phyloP scores from a whole-genome alignment of 1,140 invertebrate genomes.

The Tenebrio molitor region DNA sequence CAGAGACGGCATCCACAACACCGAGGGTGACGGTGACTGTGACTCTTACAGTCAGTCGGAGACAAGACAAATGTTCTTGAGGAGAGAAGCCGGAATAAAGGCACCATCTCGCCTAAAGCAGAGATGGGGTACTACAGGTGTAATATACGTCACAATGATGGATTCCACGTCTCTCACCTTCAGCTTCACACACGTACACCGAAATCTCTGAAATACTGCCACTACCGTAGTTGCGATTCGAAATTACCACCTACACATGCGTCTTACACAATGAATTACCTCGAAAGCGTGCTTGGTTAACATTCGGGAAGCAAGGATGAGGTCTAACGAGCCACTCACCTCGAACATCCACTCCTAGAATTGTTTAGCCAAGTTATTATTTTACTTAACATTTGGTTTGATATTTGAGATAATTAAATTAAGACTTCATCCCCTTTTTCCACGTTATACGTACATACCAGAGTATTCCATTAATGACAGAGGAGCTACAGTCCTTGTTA shows the following conservation, averaged over 20 bases:
- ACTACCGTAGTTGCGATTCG: not conserved
- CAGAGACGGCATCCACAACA: slow-evolving; percentile 7
- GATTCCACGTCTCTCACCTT: slow-evolving; percentile 35
- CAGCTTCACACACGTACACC: slow-evolving; percentile 17
- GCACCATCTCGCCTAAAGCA: slow-evolving; percentile 5
- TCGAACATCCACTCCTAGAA: too few relatives aligned
- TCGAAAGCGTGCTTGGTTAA: not conserved
- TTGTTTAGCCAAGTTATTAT: too few relatives aligned
- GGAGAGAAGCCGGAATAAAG: slow-evolving; percentile 18
- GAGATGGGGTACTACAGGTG: slow-evolving; percentile 31
- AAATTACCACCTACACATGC: slow-evolving; percentile 16
- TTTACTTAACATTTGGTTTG: too few relatives aligned
- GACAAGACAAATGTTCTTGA: slow-evolving; percentile 31
- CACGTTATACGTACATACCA: too few relatives aligned
- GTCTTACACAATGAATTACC: slow-evolving; percentile 14
- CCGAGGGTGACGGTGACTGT: not conserved
- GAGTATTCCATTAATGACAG: too few relatives aligned
- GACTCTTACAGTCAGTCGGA: slow-evolving; percentile 7
- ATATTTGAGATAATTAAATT: too few relatives aligned
- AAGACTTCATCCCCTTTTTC: too few relatives aligned
- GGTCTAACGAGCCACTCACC: too few relatives aligned
- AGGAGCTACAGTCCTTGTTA: too few relatives aligned
- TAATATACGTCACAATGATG: slow-evolving; percentile 36
- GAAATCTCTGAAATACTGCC: slow-evolving; percentile 25
- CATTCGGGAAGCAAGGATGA: slow-evolving; percentile 1